Evolutionary conservation across 1,140 invertebrate species (phyloP).

Genomic region (Sycophila sp.): DNA sequence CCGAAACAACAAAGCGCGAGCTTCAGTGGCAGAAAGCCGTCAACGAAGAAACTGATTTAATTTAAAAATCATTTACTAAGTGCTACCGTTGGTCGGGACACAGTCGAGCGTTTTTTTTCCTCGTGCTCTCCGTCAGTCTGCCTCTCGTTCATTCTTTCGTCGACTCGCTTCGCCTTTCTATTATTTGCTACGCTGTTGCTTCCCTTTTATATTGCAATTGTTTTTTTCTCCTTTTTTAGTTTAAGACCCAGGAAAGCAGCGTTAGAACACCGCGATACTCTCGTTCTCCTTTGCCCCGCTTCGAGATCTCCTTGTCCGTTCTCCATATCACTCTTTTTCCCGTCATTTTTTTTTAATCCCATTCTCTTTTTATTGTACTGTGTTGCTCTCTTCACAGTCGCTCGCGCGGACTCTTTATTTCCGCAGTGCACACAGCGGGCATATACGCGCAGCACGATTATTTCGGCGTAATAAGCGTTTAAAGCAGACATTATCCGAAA

Average conservation of each 20-base stretch:
- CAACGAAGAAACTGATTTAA: slow-evolving; percentile 49
- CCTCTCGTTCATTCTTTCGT: slow-evolving; percentile 11
- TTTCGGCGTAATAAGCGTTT: background rate
- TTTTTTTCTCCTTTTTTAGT: background rate
- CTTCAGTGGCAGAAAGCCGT: slow-evolving; percentile 22
- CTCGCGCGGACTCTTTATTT: slow-evolving; percentile 12
- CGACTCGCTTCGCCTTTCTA: slow-evolving; percentile 12
- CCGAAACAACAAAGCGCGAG: slow-evolving; percentile 25
- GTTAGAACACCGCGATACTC: background rate
- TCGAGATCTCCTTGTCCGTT: background rate
- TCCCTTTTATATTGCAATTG: slow-evolving; percentile 13
- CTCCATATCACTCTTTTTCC: background rate
- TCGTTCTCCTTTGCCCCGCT: background rate
- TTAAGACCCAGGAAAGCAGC: slow-evolving; percentile 1
- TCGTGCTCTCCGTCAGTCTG: slow-evolving; percentile 13
- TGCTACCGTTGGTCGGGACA: slow-evolving; percentile 39
- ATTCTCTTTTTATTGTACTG: background rate
- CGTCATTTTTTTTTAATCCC: slow-evolving; percentile 8
- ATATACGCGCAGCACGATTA: background rate
- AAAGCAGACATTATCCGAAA: background rate
- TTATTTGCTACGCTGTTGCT: slow-evolving; percentile 24
- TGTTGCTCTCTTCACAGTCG: background rate
- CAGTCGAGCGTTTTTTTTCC: slow-evolving; percentile 36
- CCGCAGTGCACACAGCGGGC: background rate
- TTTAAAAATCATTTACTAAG: slow-evolving; percentile 61